A percentile compares a stretch with the other conserved stretches of the same genome.
Evolutionary conservation across 2,797 vertebrate genomes (phyloP).

Genomic region (Anabacerthia variegaticeps): DNA sequence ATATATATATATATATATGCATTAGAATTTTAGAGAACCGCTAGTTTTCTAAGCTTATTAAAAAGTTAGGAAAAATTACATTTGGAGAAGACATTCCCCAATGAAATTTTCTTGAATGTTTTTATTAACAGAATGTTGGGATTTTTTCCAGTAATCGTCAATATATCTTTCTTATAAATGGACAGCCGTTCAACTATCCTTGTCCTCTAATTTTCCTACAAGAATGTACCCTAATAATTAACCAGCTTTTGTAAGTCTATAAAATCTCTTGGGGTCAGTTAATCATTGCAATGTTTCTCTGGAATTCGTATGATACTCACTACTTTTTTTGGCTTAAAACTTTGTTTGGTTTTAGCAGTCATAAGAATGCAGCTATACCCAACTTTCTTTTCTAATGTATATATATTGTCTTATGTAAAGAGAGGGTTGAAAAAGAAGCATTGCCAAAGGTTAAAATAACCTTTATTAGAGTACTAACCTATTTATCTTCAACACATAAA

Average conservation of each 20-base stretch:
- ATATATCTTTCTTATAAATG: not conserved
- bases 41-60: not conserved
- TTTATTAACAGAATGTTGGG: not conserved
- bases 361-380: not conserved
- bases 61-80: not conserved
- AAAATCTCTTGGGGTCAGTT: not conserved
- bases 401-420: not conserved
- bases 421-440: not conserved
- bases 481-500: slow-evolving; percentile 32
- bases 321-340: not conserved
- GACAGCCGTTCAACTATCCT: not conserved
- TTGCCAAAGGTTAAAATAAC: slow-evolving; percentile 45
- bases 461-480: not conserved
- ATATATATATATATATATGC: too few species aligned
- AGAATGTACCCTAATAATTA: not conserved
- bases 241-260: not conserved
- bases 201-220: not conserved
- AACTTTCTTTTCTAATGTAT: not conserved
- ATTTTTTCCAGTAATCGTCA: not conserved
- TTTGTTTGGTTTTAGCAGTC: not conserved
- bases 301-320: not conserved
- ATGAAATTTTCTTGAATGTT: not conserved
- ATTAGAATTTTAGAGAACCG: not conserved
- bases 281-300: not conserved
- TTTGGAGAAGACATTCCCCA: not conserved